Conservation (phyloP, 2,888 invertebrate genomes). For the Cactoblastis cactorum region DNA sequence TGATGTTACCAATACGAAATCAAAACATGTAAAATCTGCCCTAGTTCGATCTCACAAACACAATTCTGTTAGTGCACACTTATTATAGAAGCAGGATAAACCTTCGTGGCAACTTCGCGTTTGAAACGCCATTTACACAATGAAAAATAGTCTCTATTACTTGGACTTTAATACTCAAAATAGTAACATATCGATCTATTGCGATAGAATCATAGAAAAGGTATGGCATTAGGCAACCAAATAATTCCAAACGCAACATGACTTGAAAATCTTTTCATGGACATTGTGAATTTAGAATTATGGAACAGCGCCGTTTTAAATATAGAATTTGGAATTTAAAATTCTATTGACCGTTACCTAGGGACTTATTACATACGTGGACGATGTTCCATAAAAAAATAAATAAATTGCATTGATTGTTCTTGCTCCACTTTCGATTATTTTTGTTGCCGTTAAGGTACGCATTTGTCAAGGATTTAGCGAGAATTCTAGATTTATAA, state of each 20-base stretch:
- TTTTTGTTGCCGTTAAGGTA: conserved; percentile 8
- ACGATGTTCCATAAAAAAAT: conserved; percentile 7
- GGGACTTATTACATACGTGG: conserved; percentile 14
- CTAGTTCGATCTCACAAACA: conserved; percentile 18
- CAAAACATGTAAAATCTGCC: conserved; percentile 19
- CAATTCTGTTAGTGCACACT: conserved; percentile 22
- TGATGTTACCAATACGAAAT: conserved; percentile 12
- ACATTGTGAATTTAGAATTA: conserved; percentile 42
- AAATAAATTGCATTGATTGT: conserved; percentile 9
- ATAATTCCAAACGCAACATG: conserved; percentile 25
- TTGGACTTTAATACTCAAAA: background rate
- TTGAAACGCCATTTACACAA: background rate
- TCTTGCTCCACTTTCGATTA: conserved; percentile 15
- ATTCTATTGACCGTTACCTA: conserved; percentile 52
- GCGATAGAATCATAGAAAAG: conserved; percentile 6
- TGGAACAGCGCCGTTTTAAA: conserved; percentile 46
- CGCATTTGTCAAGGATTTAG: background rate
- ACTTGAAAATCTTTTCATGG: conserved; percentile 44
- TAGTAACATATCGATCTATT: background rate
- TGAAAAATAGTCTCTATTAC: background rate
- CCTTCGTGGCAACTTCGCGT: conserved; percentile 10
- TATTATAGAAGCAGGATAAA: conserved; percentile 25
- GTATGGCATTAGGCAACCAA: conserved; percentile 35
- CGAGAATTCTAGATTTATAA: conserved; percentile 4
- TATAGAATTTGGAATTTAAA: conserved; percentile 48